Percentiles rank a stretch among this genome's conserved stretches.
Conservation (phyloP, 2,888 invertebrate genomes). For the Epirrhoe tristata region DNA sequence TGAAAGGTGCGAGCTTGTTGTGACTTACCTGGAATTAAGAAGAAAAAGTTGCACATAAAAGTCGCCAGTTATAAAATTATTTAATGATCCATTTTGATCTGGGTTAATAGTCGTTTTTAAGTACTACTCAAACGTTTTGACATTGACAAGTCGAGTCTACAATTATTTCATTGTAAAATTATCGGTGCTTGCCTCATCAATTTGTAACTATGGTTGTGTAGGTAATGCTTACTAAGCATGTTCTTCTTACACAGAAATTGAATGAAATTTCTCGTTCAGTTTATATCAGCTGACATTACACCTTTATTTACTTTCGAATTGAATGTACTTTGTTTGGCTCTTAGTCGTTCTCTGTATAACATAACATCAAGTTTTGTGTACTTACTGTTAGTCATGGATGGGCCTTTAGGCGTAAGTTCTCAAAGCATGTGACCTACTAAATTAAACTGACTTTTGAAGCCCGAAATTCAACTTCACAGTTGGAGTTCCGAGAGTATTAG, state of each 20-base stretch:
- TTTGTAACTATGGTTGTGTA: neutral
- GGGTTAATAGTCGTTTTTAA: neutral
- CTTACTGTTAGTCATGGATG: too few species aligned
- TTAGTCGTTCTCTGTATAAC: neutral
- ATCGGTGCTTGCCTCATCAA: neutral
- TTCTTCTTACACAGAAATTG: neutral
- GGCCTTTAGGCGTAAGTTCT: too few species aligned
- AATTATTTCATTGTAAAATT: neutral
- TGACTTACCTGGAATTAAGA: constrained; percentile 48
- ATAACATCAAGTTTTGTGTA: too few species aligned
- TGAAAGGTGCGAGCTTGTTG: constrained; percentile 62
- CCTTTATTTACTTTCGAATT: neutral
- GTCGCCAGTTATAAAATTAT: constrained; percentile 5
- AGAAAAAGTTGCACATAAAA: constrained; percentile 22
- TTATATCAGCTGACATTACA: too few species aligned
- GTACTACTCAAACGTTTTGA: neutral
- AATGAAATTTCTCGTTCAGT: too few species aligned
- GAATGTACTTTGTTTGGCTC: neutral
- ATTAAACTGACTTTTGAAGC: too few species aligned
- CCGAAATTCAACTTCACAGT: too few species aligned
- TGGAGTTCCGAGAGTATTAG: too few species aligned
- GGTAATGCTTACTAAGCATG: neutral
- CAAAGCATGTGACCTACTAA: too few species aligned
- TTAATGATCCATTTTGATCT: constrained; percentile 11
- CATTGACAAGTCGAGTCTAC: neutral